These are phyloP conservation scores for Malthinus seriepunctatus DNA, from an alignment of 2,888 invertebrate genomes.

Conservation along the genomic window DNA sequence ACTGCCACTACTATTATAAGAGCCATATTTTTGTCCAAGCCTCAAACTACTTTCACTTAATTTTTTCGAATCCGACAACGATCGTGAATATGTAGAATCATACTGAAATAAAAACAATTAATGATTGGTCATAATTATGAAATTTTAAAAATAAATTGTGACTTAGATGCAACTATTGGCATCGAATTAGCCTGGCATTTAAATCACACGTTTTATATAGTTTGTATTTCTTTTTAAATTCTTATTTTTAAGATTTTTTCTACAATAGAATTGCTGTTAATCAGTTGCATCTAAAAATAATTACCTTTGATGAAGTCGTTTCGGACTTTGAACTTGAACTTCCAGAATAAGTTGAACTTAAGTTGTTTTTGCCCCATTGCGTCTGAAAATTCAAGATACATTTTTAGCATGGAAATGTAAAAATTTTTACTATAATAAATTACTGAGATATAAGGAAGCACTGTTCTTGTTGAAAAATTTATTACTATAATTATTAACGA, in stretches of 20 bases:
- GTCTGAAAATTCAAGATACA: constrained; percentile 25
- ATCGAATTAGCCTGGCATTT: neutral
- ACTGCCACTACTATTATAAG: constrained; percentile 36
- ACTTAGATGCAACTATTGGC: neutral
- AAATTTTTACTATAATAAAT: neutral
- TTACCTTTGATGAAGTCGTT: constrained; percentile 29
- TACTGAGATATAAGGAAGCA: too few relatives aligned
- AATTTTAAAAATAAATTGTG: too few relatives aligned
- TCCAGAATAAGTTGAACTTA: constrained; percentile 27
- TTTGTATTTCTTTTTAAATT: neutral
- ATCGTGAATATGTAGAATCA: constrained; percentile 44
- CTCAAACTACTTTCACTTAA: constrained; percentile 42
- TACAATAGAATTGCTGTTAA: neutral
- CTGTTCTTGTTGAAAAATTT: too few relatives aligned
- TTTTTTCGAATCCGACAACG: constrained; percentile 42
- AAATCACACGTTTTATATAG: neutral
- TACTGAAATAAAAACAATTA: constrained; percentile 43
- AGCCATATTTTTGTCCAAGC: constrained; percentile 44
- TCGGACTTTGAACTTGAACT: constrained; percentile 32
- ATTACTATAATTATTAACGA: too few relatives aligned
- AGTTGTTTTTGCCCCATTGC: constrained; percentile 35
- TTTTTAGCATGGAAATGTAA: constrained; percentile 10
- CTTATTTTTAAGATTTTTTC: neutral
- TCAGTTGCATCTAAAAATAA: constrained; percentile 6
- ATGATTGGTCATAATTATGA: too few relatives aligned